Evolutionary conservation across 2,797 vertebrate species (phyloP).

Genomic region (Moxostoma hubbsi): DNA sequence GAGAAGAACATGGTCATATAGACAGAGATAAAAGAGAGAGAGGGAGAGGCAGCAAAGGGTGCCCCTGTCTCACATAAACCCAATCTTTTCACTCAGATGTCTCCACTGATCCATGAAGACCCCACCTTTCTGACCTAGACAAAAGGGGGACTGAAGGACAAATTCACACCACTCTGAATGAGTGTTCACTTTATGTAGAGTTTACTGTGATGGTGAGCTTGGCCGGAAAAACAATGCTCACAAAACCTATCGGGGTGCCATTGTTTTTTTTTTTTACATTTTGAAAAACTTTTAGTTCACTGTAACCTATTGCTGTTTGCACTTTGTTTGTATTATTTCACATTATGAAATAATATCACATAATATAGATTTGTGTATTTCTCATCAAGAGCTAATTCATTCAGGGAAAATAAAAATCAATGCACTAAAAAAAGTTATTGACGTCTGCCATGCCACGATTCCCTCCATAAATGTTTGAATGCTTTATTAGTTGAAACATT

Average conservation of each 20-base stretch:
- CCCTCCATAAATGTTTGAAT: constrained; percentile 62
- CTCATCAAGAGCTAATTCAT: constrained; percentile 56
- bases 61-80: neutral
- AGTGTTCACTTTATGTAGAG: constrained; percentile 73
- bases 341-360: too few species aligned
- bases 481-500: constrained; percentile 51
- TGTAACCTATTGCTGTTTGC: constrained; percentile 20
- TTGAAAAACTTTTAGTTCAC: constrained; percentile 6
- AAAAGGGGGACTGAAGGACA: constrained; percentile 74
- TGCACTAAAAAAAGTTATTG: constrained; percentile 53
- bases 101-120: constrained; percentile 76
- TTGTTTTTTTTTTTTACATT: neutral
- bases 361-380: constrained; percentile 55
- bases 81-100: constrained; percentile 37
- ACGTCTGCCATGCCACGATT: constrained; percentile 43
- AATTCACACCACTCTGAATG: constrained; percentile 78
- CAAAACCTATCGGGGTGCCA: neutral
- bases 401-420: constrained; percentile 58
- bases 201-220: constrained; percentile 57
- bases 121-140: constrained; percentile 72
- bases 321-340: constrained; percentile 37
- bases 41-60: too few species aligned
- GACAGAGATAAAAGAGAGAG: constrained; percentile 4
- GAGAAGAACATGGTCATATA: constrained; percentile 36
- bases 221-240: constrained; percentile 11